Percentiles rank a stretch among this genome's conserved stretches.
Evolutionary conservation across 2,797 vertebrate species (phyloP).

Genomic region (Myotis vivesi): DNA sequence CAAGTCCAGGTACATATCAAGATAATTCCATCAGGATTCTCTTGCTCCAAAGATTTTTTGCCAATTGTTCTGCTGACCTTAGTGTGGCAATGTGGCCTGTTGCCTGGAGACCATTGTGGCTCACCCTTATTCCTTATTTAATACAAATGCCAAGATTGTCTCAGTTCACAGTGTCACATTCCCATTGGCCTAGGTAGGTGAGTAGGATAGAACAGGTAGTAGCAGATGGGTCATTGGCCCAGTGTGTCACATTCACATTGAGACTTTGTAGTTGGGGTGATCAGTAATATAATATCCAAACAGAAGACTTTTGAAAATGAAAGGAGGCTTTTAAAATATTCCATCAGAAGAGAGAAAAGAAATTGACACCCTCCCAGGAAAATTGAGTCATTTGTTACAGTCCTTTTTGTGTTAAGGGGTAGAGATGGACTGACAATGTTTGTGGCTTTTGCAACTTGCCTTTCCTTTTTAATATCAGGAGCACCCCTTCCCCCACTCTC

Average conservation of each 20-base stretch:
- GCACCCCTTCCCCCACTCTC: rapidly evolving
- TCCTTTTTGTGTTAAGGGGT: background rate
- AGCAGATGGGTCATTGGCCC: background rate
- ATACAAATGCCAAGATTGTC: background rate
- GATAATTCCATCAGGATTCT: background rate
- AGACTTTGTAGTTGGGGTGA: background rate
- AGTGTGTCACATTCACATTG: background rate
- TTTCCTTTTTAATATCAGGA: background rate
- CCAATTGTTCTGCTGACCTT: background rate
- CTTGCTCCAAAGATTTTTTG: background rate
- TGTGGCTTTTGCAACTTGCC: background rate
- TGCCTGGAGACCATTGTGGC: background rate
- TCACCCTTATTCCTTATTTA: background rate
- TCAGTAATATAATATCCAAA: background rate
- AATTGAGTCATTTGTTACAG: background rate
- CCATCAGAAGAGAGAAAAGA: background rate
- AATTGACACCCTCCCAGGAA: background rate
- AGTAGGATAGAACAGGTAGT: background rate
- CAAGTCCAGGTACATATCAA: background rate
- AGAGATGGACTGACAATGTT: background rate
- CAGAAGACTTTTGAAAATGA: background rate
- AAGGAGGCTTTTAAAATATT: background rate
- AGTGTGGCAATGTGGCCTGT: background rate
- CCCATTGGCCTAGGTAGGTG: rapidly evolving
- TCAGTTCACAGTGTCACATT: background rate